phyloP scores from a whole-genome alignment of 2,797 vertebrate genomes.

The Onychomys torridus region DNA sequence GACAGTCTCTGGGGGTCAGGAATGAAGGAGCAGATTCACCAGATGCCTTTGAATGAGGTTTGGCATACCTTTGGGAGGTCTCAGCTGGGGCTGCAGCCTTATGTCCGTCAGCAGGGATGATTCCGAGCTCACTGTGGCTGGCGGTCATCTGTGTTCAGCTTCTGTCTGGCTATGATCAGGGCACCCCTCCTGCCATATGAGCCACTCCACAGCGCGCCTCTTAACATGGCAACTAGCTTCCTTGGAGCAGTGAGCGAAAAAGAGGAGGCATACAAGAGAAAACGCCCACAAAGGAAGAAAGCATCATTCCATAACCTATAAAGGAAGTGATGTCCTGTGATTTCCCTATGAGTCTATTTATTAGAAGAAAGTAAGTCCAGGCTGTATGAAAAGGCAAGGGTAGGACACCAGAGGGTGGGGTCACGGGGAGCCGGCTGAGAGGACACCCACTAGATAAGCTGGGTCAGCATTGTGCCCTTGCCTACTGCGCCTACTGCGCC shows the following conservation, averaged over 20 bases:
- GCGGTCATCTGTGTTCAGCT: neutral
- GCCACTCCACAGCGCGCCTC: neutral
- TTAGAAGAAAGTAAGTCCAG: neutral
- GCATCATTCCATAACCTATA: neutral
- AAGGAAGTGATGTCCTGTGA: neutral
- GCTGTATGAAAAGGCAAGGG: neutral
- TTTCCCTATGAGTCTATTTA: neutral
- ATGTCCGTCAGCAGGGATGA: accelerated
- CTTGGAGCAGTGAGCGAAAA: neutral
- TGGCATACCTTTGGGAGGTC: neutral
- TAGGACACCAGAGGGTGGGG: neutral
- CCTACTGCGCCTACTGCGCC: no score
- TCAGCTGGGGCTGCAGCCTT: neutral
- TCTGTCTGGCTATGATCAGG: neutral
- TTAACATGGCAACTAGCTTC: neutral
- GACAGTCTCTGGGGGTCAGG: neutral
- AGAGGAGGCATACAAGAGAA: neutral
- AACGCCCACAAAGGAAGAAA: neutral
- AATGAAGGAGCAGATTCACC: neutral
- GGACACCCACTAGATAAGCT: neutral
- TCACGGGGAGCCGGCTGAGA: neutral
- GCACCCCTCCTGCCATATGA: neutral
- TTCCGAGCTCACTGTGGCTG: neutral
- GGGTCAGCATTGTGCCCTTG: no score
- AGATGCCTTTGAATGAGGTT: neutral